Evolutionary conservation across 2,888 invertebrate species (phyloP), one percentile per base, ranked within the genome.

Genomic region (Tipula lateralis): DNA sequence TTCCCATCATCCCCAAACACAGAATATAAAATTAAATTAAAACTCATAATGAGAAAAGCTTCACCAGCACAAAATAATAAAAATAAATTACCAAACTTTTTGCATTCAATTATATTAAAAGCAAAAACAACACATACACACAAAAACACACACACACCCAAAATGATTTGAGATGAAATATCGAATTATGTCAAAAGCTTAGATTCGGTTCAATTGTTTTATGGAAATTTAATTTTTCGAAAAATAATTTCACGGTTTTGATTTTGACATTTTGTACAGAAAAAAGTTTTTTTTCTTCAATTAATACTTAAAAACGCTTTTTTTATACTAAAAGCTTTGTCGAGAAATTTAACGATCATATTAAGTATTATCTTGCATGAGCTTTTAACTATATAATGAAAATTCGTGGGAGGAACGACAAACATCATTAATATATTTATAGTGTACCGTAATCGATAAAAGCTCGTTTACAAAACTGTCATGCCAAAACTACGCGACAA

Each of bases 221-320:
- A 66, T 66, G 66, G 24, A 66, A 66, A 66, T 66, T 66, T 66
- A 66, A 66, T 66, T 66, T 66, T 66, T 66, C 66, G 24, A 66
- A 66, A 66, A 66, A 66, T 66, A 66, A 66, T 66, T 66, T 66
- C 66, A 66, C 66, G 66, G 66, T 66, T 66, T 66, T 66, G 66
- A 66, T 66, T 66, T 66, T 66, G 66, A 66, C 66, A 66, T 66
- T 66, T 66, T 66, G 7, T 1, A 19, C 19, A 66, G 24, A 50
- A 50, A 50, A 50, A 50, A 50, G 44, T 66, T 66, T 24, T 66
- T 66, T 66, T 24, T 66, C 4, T 44, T 44, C 44, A 44, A 39
- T 39, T 39, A 39, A 39, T 9, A 39, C 3, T 39, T 39, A 39
- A 39, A 39, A 12, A 3, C 13, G 1, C 1, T 39, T 39, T 39